phyloP scores from a whole-genome alignment of 2,113 vertebrate genomes.

The Serinus canaria region DNA sequence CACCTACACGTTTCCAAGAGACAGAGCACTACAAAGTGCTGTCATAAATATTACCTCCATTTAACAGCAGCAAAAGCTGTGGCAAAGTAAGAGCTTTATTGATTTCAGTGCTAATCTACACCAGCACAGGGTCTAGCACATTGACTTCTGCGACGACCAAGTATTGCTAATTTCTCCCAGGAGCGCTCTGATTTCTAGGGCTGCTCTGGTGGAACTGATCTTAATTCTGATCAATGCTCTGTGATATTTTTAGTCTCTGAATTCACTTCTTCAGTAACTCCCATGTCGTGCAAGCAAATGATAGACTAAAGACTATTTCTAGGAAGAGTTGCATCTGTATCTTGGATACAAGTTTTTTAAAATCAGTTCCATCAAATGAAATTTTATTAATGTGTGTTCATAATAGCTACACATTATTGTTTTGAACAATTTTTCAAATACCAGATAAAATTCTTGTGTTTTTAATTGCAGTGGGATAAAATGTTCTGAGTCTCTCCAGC shows the following conservation, averaged over 20 bases:
- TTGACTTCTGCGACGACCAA: background rate
- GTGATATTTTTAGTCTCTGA: background rate
- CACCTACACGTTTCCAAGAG: background rate
- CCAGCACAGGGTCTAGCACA: background rate
- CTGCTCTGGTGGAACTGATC: conserved; percentile 14
- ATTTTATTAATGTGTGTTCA: background rate
- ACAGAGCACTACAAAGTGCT: background rate
- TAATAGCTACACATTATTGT: background rate
- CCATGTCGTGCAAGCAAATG: background rate
- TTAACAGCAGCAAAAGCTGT: background rate
- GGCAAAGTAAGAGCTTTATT: background rate
- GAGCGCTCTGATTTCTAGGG: background rate
- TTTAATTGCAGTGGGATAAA: background rate
- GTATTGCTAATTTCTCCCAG: background rate
- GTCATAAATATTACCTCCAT: conserved; percentile 8
- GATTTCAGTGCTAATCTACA: conserved; percentile 8
- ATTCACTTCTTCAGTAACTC: background rate
- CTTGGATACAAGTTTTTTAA: background rate
- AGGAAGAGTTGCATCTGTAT: background rate
- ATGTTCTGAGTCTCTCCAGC: background rate
- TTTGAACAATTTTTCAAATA: background rate
- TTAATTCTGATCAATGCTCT: conserved; percentile 3
- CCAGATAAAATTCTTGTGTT: background rate
- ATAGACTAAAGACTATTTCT: background rate
- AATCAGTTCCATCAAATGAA: background rate